Evolutionary conservation across 2,888 invertebrate genomes (phyloP), one percentile per base, ranked within the genome.

Genomic region (Beris chalybata): DNA sequence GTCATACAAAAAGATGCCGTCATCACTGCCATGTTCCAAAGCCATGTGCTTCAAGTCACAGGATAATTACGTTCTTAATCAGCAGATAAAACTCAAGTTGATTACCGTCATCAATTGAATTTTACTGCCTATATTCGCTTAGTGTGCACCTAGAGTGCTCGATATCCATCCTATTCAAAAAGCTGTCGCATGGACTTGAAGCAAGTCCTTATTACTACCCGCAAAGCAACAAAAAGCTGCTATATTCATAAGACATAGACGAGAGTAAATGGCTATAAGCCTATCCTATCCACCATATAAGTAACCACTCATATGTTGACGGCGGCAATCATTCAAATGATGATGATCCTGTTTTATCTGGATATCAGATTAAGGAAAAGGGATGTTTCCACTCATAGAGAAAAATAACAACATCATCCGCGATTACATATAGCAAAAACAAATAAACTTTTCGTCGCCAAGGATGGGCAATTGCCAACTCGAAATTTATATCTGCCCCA

Each of bases 91-190:
- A 64, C 38, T 67, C 50, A 11, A 66, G 52, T 64, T 64, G 68
- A 68, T 68, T 66, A 50, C 66, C 58, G 32, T 59, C 68, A 68
- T 68, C 68, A 68, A 64, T 68, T 68, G 66, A 68, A 64, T 68
- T 68, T 68, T 66, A 68, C 50, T 58, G 52, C 38, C 30, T 63
- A 43, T 38, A 22, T 43, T 38, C 12, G 38, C 45, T 12, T 45
- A 30, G 30, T 5, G 58, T 54, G n/a, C 30, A 31, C 7, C 54
- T n/a, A 7, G n/a, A 32, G 54, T 31, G 13, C 12, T 29, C 53
- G 29, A 53, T 13, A 50, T 7, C 12, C 12, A 22, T 22, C 12
- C 29, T n/a, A 29, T 15, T 13, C 12, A 57, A 43, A n/a, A 38
- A 13, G 11, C 38, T 43, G 15, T 55, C 7, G 22, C 11, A 30